These are phyloP conservation scores for Alosa sapidissima DNA, from an alignment of 2,797 vertebrate genomes.

Conservation along the genomic window DNA sequence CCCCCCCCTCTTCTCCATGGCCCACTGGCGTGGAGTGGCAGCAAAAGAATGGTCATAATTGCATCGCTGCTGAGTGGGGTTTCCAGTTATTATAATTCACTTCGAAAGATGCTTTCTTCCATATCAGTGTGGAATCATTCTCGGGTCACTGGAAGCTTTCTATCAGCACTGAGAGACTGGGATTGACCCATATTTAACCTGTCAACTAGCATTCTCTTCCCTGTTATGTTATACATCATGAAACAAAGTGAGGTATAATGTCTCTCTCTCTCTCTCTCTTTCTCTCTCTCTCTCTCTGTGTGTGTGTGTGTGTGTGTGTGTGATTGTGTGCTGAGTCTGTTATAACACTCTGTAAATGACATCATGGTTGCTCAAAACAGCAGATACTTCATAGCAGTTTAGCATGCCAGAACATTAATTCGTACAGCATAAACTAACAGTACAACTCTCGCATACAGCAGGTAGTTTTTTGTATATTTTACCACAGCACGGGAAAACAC, in stretches of 20 bases:
- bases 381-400: neutral
- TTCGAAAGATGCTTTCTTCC: neutral
- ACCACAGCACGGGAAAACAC: neutral
- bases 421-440: too few species aligned
- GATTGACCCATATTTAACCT: conserved; percentile 24
- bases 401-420: too few species aligned
- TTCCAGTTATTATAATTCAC: neutral
- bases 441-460: too few species aligned
- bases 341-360: neutral
- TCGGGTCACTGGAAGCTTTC: conserved; percentile 9
- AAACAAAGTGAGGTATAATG: neutral
- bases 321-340: neutral
- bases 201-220: neutral
- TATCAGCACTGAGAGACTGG: neutral
- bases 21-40: neutral
- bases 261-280: too few species aligned
- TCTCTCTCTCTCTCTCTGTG: too few species aligned
- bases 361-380: neutral
- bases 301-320: neutral
- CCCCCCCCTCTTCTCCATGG: neutral
- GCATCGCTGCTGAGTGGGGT: neutral
- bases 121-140: conserved; percentile 4
- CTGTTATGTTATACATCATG: neutral
- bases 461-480: neutral
- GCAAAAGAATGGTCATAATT: neutral